A percentile compares a stretch with the other conserved stretches of the same genome.
Evolutionary conservation across 2,797 vertebrate genomes (phyloP).

Genomic region (Aratinga solstitialis): DNA sequence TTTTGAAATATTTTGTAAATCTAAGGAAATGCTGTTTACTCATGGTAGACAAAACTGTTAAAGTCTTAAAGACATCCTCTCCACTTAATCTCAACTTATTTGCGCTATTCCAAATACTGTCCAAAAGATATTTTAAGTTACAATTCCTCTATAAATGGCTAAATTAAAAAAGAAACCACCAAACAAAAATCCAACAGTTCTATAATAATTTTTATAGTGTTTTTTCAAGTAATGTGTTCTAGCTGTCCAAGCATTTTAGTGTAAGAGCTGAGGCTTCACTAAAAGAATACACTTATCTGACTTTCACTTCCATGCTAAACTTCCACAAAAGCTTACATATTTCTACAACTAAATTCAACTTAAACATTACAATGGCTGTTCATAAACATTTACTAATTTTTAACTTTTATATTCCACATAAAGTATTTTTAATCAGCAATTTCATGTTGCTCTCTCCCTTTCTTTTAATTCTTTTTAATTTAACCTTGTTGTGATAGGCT

Average conservation of each 20-base stretch:
- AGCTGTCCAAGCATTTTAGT: not conserved
- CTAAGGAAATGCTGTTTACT: not conserved
- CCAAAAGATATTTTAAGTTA: not conserved
- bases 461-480: not conserved
- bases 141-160: not conserved
- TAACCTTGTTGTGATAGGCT: not conserved
- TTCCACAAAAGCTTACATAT: not conserved
- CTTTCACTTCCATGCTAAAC: not conserved
- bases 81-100: not conserved
- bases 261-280: not conserved
- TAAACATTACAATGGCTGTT: not conserved
- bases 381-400: not conserved
- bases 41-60: not conserved
- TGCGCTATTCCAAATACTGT: not conserved
- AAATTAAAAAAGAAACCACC: not conserved
- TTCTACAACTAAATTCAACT: not conserved
- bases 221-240: not conserved
- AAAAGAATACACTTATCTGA: not conserved
- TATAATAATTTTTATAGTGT: not conserved
- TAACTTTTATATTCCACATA: not conserved
- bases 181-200: not conserved
- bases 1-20: not conserved
- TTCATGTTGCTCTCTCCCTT: not conserved
- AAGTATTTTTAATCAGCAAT: not conserved
- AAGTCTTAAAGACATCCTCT: not conserved